Base-by-base conservation (phyloP, 2,888 invertebrate genomes). In the Amaurobius ferox region DNA sequence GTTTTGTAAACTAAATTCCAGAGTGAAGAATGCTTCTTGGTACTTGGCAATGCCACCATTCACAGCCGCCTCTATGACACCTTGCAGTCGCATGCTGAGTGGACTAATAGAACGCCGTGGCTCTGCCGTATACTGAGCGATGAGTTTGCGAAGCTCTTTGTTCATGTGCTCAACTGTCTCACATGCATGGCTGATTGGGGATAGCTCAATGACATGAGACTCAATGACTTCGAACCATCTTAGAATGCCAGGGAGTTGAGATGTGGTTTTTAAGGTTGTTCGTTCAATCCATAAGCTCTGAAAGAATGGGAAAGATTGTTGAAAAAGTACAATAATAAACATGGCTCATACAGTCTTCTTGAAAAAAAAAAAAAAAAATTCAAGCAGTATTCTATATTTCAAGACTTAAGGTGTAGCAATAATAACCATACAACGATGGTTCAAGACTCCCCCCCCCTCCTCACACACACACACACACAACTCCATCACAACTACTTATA, bases 31-130 rank as follows among this genome's bases (percentile, higher is more conserved):
- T 0, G 98, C 97, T 90, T 97, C 97, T 91, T 98, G 97, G 91
- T 98, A 98, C 91, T 98, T 98, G 68, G 96, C 95, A 86, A 97
- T 95, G 16, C 98, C 98, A 1, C 98, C 97, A 94, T 97, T 97
- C 0, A 98, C 98, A 90, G 97, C 97, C 0, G 98, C 98, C 92
- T 98, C 98, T 88, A 98, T 97, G 39, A 97, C 96, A 0, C 98
- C 98, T 90, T 94, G 96, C 16, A 98, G 92, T 28, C 97, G 93
- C 97, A 98, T 98, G 1, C 96, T 96, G 90, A 98, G 95, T 0
- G 97, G 97, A 92, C 96, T 97, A 87, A 97, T 95, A 91, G 96
- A 97, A 29, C 95, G 93, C 87, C 68, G 91, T 0, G 96, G 95
- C 90, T 96, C 96, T 0, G 94, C 94, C 0, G 95, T 94, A 91